These are phyloP conservation scores for Andrena bucephala DNA, from an alignment of 2,888 invertebrate genomes.

Conservation along the genomic window DNA sequence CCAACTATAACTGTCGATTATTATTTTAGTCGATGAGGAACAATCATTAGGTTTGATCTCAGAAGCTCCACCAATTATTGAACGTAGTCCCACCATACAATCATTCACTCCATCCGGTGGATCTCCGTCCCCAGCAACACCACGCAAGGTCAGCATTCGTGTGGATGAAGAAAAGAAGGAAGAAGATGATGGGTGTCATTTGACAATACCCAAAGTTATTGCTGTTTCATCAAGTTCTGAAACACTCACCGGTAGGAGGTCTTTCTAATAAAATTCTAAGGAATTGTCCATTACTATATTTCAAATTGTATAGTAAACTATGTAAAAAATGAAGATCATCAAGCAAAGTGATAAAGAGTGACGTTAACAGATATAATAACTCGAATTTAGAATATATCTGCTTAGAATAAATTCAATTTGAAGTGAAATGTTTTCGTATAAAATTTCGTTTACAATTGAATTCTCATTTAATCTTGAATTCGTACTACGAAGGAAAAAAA, in stretches of 20 bases:
- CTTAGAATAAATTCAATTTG: no score
- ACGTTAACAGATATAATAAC: no score
- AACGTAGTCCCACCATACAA: conserved; percentile 77
- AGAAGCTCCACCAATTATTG: conserved; percentile 81
- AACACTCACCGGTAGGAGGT: conserved; percentile 89
- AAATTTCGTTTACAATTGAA: no score
- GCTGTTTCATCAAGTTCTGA: conserved; percentile 91
- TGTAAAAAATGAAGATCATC: no score
- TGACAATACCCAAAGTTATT: conserved; percentile 91
- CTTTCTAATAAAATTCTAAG: background rate
- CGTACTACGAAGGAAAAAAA: no score
- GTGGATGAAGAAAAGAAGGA: conserved; percentile 80
- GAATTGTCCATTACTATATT: background rate
- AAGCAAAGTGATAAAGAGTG: no score
- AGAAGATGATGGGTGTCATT: conserved; percentile 88
- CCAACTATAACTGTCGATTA: background rate
- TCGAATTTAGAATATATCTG: no score
- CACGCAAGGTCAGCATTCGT: conserved; percentile 85
- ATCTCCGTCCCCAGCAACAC: conserved; percentile 71
- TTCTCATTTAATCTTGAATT: no score
- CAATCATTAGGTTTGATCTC: conserved; percentile 81
- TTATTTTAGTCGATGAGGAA: conserved; percentile 86
- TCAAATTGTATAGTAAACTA: background rate
- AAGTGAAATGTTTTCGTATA: no score
- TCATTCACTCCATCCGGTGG: conserved; percentile 58